phyloP scores from a whole-genome alignment of 2,113 vertebrate genomes.

The Odocoileus hemionus region DNA sequence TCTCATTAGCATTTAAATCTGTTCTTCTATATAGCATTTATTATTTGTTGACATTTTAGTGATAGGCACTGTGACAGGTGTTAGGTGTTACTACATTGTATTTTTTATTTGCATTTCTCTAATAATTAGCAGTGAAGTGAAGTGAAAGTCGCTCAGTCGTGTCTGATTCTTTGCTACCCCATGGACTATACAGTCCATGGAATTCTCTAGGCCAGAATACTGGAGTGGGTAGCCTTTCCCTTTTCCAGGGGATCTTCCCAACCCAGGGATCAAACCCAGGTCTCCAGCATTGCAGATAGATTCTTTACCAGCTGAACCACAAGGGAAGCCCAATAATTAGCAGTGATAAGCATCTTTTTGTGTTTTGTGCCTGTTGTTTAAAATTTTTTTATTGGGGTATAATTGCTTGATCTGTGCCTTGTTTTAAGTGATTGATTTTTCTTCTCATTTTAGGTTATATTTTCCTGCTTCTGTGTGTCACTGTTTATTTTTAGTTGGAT shows the following conservation, averaged over 20 bases:
- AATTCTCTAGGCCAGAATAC: background rate
- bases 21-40: background rate
- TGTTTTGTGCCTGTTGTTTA: background rate
- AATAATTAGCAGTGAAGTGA: background rate
- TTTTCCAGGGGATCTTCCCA: background rate
- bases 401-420: background rate
- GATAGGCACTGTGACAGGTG: background rate
- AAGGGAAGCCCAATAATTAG: background rate
- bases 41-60: background rate
- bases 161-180: background rate
- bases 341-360: background rate
- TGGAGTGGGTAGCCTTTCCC: background rate
- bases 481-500: background rate
- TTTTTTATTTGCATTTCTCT: background rate
- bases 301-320: background rate
- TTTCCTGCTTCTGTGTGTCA: background rate
- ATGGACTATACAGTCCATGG: background rate
- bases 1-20: background rate
- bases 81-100: background rate
- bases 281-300: background rate
- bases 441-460: background rate
- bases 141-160: background rate
- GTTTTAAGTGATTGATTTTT: background rate
- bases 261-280: background rate
- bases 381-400: background rate